Evolutionary conservation across 1,140 invertebrate species (phyloP).

Genomic region (Notospermus geniculatus): DNA sequence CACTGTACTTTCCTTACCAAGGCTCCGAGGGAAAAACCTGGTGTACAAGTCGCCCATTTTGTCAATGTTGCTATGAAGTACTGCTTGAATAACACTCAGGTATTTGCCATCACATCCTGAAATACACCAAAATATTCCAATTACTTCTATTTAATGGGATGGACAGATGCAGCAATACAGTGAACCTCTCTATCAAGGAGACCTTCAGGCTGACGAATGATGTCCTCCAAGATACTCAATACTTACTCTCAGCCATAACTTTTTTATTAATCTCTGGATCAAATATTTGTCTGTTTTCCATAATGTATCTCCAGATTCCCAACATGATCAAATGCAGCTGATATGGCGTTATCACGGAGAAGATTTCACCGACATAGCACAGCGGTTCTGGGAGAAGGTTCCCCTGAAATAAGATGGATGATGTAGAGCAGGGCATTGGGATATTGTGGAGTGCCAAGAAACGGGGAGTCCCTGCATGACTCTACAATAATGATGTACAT

Average conservation of each 20-base stretch:
- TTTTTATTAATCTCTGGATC: not conserved
- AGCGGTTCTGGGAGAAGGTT: conserved; percentile 84
- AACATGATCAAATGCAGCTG: conserved; percentile 67
- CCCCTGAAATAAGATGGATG: conserved; percentile 65
- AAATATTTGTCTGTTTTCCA: conserved; percentile 68
- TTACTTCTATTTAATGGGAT: too few species aligned
- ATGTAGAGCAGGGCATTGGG: too few species aligned
- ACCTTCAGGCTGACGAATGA: too few species aligned
- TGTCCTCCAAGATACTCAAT: too few species aligned
- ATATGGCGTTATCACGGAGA: conserved; percentile 73
- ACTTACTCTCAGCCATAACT: too few species aligned
- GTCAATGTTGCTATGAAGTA: conserved; percentile 80
- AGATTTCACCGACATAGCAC: conserved; percentile 74
- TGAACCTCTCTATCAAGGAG: too few species aligned
- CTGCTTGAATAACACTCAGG: conserved; percentile 75
- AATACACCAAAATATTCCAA: conserved; percentile 19
- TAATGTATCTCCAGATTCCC: conserved; percentile 88
- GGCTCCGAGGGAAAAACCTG: conserved; percentile 60
- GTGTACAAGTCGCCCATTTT: conserved; percentile 73
- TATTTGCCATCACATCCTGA: conserved; percentile 61
- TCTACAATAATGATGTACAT: too few species aligned
- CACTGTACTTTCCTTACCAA: not conserved
- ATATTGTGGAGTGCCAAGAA: too few species aligned
- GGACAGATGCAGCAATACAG: too few species aligned
- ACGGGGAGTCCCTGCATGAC: too few species aligned